phyloP scores from a whole-genome alignment of 1,140 invertebrate genomes.

The Protaetia brevitarsis region DNA sequence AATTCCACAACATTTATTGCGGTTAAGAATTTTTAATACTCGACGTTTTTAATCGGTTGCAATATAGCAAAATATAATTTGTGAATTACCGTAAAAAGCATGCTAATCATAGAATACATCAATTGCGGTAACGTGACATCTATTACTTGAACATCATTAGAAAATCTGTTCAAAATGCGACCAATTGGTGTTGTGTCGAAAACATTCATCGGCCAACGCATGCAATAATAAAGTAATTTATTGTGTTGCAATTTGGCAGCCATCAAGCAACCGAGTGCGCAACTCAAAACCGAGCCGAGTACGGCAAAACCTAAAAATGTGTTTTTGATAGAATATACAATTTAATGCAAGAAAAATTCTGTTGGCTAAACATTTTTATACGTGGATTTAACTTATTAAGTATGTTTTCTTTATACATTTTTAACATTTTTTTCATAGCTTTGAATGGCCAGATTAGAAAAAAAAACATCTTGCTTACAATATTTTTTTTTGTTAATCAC shows the following conservation, averaged over 20 bases:
- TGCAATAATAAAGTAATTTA: constrained; percentile 67
- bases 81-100: constrained; percentile 3
- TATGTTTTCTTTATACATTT: too few species aligned
- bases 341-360: not conserved
- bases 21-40: too few species aligned
- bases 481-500: not conserved
- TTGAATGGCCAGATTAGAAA: too few species aligned
- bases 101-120: constrained; percentile 11
- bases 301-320: constrained; percentile 17
- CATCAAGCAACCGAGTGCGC: constrained; percentile 60
- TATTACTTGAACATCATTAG: constrained; percentile 68
- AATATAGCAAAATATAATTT: constrained; percentile 18
- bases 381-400: not conserved
- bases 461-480: not conserved
- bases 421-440: too few species aligned
- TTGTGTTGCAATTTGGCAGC: constrained; percentile 74
- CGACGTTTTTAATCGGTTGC: too few species aligned
- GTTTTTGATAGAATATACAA: not conserved
- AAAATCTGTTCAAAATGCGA: constrained; percentile 81
- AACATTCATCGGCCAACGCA: constrained; percentile 71
- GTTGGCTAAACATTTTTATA: not conserved
- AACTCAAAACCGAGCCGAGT: not conserved
- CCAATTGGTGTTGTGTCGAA: constrained; percentile 86
- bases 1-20: too few species aligned
- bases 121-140: constrained; percentile 63